Evolutionary conservation across 2,113 vertebrate species (phyloP).

Genomic region (Barnardius zonarius): DNA sequence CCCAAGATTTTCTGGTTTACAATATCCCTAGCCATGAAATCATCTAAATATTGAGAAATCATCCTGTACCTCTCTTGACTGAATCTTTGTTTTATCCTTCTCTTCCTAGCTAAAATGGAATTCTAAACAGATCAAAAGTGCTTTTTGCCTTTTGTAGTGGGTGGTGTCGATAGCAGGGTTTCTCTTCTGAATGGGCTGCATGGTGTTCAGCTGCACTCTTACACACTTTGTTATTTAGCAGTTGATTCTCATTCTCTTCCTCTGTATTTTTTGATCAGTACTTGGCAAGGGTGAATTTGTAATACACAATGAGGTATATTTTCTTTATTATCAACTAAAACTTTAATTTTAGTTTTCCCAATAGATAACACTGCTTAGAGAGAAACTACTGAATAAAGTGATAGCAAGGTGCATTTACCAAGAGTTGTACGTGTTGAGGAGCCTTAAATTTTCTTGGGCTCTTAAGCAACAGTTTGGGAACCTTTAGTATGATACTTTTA

Average conservation of each 20-base stretch:
- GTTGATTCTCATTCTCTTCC: not conserved
- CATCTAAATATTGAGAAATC: not conserved
- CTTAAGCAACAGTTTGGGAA: not conserved
- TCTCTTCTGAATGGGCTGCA: not conserved
- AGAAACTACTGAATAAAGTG: not conserved
- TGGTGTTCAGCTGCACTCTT: not conserved
- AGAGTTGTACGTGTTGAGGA: not conserved
- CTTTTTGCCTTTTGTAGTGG: not conserved
- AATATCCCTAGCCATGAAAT: not conserved
- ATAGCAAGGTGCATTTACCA: not conserved
- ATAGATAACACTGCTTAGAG: slow-evolving; percentile 43
- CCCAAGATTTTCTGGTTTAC: not conserved
- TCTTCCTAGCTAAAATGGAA: not conserved
- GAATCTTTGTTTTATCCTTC: not conserved
- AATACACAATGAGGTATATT: not conserved
- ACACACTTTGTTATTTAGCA: not conserved
- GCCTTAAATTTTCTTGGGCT: not conserved
- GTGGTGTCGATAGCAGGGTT: not conserved
- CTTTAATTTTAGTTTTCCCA: slow-evolving; percentile 25
- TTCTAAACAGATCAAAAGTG: slow-evolving; percentile 7
- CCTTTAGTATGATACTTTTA: not conserved
- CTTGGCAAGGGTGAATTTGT: not conserved
- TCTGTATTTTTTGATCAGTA: not conserved
- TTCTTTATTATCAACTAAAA: not conserved
- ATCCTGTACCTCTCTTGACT: not conserved